Evolutionary conservation across 2,888 invertebrate genomes (phyloP).

Genomic region (Acanthosepion pharaonis): DNA sequence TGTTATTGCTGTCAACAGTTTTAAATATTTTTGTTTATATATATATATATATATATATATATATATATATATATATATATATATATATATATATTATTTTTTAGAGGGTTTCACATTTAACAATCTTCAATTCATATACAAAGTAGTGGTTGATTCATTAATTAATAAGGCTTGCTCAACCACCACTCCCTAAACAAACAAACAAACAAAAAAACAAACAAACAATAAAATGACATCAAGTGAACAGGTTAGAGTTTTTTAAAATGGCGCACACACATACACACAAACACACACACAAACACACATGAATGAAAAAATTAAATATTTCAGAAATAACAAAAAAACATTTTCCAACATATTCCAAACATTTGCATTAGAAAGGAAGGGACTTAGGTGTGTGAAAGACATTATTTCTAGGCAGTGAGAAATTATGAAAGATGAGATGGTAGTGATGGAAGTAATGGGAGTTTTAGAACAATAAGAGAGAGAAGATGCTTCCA

Average conservation of each 20-base stretch:
- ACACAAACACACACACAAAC: not conserved
- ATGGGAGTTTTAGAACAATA: not conserved
- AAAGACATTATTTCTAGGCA: not conserved
- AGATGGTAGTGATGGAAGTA: not conserved
- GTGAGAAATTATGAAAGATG: constrained; percentile 1
- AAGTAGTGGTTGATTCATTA: not conserved
- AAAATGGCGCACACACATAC: too few species aligned
- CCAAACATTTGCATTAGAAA: not conserved
- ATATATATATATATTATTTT: not conserved
- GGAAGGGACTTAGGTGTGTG: not conserved
- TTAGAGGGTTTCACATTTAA: not conserved
- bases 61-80: too few species aligned
- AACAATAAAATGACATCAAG: not conserved
- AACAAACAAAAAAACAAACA: not conserved
- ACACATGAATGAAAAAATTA: not conserved
- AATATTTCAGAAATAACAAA: constrained; percentile 15
- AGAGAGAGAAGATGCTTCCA: not conserved
- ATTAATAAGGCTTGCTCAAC: constrained; percentile 1
- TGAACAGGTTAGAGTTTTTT: not conserved
- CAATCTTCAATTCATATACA: not conserved
- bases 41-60: too few species aligned
- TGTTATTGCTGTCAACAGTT: not conserved
- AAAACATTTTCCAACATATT: not conserved
- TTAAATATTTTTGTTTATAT: not conserved
- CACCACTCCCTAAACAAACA: not conserved